These are phyloP conservation scores for Microcebus ravelobensis DNA, from an alignment of 2,113 vertebrate species.

Conservation along the genomic window DNA sequence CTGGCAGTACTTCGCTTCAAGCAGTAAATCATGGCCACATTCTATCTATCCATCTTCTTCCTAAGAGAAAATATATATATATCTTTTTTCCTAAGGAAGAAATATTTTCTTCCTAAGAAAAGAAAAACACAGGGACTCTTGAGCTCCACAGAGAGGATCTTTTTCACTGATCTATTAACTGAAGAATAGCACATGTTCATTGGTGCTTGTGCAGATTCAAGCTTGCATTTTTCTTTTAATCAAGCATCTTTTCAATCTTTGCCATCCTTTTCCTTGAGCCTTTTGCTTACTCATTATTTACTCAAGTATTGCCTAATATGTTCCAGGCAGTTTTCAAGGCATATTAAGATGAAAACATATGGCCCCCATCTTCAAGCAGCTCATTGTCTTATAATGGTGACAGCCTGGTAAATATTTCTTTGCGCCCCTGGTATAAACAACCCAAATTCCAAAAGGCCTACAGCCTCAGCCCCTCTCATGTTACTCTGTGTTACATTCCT, in stretches of 20 bases:
- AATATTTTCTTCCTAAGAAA: background rate
- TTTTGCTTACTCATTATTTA: slow-evolving; percentile 43
- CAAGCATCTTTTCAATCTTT: background rate
- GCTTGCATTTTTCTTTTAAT: background rate
- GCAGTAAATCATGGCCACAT: background rate
- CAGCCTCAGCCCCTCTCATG: background rate
- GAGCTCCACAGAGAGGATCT: background rate
- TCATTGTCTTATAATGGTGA: background rate
- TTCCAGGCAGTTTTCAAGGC: background rate
- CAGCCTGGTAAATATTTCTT: slow-evolving; percentile 22
- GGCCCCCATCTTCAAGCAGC: background rate
- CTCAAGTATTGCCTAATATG: slow-evolving; percentile 1
- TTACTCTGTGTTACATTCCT: background rate
- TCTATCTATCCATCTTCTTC: background rate
- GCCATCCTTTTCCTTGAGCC: background rate
- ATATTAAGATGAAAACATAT: slow-evolving; percentile 34
- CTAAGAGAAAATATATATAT: background rate
- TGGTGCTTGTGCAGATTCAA: background rate
- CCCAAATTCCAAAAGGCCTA: background rate
- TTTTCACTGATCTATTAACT: background rate
- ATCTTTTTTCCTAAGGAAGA: too few species aligned
- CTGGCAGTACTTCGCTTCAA: background rate
- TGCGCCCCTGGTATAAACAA: background rate
- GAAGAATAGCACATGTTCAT: background rate
- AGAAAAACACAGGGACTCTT: background rate